phyloP scores from a whole-genome alignment of 2,888 invertebrate species.

The Drosophila conformis region DNA sequence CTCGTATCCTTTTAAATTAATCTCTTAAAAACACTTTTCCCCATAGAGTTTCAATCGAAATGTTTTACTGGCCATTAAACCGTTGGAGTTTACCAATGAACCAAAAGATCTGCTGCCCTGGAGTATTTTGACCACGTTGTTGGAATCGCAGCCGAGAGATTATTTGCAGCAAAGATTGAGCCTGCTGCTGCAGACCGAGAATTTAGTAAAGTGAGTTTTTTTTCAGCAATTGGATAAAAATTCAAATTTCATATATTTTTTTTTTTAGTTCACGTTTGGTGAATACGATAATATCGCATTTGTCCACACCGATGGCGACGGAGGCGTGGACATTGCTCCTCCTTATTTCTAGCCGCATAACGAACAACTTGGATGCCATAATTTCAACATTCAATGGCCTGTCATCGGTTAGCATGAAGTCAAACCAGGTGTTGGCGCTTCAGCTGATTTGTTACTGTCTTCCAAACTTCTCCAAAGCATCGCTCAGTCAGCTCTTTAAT shows the following conservation, averaged over 20 bases:
- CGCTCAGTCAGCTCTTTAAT: conserved; percentile 82
- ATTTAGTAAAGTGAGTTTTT: conserved; percentile 51
- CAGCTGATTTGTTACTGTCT: conserved; percentile 81
- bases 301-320: conserved; percentile 82
- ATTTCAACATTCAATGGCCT: conserved; percentile 79
- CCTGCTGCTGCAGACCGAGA: conserved; percentile 65
- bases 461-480: conserved; percentile 82
- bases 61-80: conserved; percentile 81
- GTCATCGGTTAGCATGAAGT: conserved; percentile 83
- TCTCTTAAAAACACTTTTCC: background rate
- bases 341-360: conserved; percentile 79
- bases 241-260: background rate
- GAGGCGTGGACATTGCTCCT: conserved; percentile 83
- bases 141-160: conserved; percentile 78
- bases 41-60: conserved; percentile 81
- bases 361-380: conserved; percentile 82
- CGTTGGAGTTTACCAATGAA: conserved; percentile 82
- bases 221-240: background rate
- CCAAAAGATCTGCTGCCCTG: conserved; percentile 84
- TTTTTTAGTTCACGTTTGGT: conserved; percentile 75
- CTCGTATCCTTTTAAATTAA: background rate
- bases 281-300: conserved; percentile 82
- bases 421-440: conserved; percentile 82
- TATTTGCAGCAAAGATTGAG: conserved; percentile 81
- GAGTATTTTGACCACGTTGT: conserved; percentile 81